A percentile compares a stretch with the other conserved stretches of the same genome.
Conservation (phyloP, 2,888 invertebrate species). For the Rhingia rostrata region DNA sequence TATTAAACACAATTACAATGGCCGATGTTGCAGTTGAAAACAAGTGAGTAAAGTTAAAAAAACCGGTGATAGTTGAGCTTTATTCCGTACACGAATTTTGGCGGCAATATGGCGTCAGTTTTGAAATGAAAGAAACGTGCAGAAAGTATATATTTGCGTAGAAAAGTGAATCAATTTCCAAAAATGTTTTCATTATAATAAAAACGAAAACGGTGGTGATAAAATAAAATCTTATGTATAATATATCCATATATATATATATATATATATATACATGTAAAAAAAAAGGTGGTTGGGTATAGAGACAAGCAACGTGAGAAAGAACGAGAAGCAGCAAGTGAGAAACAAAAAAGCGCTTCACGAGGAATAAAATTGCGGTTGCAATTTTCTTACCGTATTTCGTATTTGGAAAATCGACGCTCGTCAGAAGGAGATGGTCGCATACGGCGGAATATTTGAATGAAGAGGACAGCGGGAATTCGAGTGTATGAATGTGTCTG, state of each 20-base stretch:
- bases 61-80: slow-evolving; percentile 51
- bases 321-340: slow-evolving; percentile 59
- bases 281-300: slow-evolving; percentile 68
- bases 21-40: slow-evolving; percentile 83
- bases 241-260: too few species aligned
- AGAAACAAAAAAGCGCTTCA: slow-evolving; percentile 57
- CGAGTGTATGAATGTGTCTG: slow-evolving; percentile 33
- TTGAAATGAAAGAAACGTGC: slow-evolving; percentile 21
- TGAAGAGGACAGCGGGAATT: slow-evolving; percentile 47
- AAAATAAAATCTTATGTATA: slow-evolving; percentile 64
- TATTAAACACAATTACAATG: slow-evolving; percentile 79
- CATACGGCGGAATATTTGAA: slow-evolving; percentile 35
- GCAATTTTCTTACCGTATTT: slow-evolving; percentile 71
- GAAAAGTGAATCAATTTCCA: slow-evolving; percentile 65
- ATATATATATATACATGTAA: neutral
- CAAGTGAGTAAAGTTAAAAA: slow-evolving; percentile 81
- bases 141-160: slow-evolving; percentile 47
- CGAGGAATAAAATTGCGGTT: slow-evolving; percentile 73
- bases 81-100: slow-evolving; percentile 66
- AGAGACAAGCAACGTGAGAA: slow-evolving; percentile 32
- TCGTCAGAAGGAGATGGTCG: slow-evolving; percentile 61
- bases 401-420: slow-evolving; percentile 75
- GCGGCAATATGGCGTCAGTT: slow-evolving; percentile 78
- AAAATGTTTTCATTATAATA: slow-evolving; percentile 41
- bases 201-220: slow-evolving; percentile 50